phyloP scores from a whole-genome alignment of 1,140 invertebrate species.

The Maniola jurtina region DNA sequence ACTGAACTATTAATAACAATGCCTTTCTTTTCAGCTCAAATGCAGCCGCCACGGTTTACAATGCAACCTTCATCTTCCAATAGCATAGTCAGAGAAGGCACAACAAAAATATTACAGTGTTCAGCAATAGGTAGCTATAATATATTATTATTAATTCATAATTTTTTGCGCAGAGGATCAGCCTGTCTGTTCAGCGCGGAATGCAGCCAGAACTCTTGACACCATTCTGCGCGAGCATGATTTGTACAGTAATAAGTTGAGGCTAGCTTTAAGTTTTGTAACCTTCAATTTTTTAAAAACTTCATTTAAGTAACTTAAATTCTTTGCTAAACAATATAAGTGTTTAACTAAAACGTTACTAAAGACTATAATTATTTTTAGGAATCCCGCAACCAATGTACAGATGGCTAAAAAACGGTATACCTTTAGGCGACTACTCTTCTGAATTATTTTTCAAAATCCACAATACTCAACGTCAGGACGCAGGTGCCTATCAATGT shows the following conservation, averaged over 20 bases:
- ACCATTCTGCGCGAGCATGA: too few relatives aligned
- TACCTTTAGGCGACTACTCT: constrained; percentile 85
- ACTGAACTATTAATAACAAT: constrained; percentile 10
- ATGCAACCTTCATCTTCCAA: constrained; percentile 90
- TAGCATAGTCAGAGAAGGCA: constrained; percentile 90
- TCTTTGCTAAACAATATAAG: too few relatives aligned
- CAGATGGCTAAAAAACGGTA: constrained; percentile 92
- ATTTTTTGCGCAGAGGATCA: not conserved
- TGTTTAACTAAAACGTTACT: too few relatives aligned
- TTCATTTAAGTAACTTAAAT: too few relatives aligned
- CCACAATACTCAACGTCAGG: constrained; percentile 85
- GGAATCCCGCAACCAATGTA: constrained; percentile 93
- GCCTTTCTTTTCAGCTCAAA: constrained; percentile 64
- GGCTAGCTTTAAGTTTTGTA: too few relatives aligned
- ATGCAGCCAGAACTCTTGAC: not conserved
- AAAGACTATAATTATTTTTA: constrained; percentile 56
- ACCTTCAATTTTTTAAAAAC: too few relatives aligned
- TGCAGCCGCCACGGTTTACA: constrained; percentile 90
- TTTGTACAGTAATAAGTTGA: too few relatives aligned
- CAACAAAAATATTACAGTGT: constrained; percentile 93
- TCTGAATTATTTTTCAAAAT: constrained; percentile 91
- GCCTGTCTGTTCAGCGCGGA: not conserved
- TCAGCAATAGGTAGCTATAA: constrained; percentile 86
- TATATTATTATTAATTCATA: not conserved
- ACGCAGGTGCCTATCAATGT: constrained; percentile 94